Evolutionary conservation across 1,140 invertebrate species (phyloP).

Genomic region (Nixonia krombeini): DNA sequence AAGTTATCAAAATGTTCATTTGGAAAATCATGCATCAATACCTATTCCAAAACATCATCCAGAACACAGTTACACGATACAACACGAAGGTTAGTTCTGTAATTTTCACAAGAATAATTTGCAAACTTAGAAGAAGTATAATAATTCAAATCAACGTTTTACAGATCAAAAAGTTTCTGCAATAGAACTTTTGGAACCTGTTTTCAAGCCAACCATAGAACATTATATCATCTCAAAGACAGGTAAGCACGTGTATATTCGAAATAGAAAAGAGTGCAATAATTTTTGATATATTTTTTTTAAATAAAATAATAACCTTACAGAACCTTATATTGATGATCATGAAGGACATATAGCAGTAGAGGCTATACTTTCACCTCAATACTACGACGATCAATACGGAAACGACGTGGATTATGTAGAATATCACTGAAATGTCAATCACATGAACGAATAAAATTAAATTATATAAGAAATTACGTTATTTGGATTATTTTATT

Average conservation of each 20-base stretch:
- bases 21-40: constrained; percentile 49
- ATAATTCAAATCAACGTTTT: no score
- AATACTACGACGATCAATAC: constrained; percentile 39
- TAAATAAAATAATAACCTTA: not conserved
- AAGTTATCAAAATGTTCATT: constrained; percentile 59
- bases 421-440: constrained; percentile 19
- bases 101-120: no score
- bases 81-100: no score
- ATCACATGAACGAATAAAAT: not conserved
- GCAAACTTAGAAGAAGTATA: not conserved
- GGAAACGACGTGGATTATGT: constrained; percentile 45
- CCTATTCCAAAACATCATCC: constrained; percentile 42
- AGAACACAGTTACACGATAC: constrained; percentile 28
- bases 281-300: not conserved
- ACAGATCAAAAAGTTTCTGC: constrained; percentile 20
- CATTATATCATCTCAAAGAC: constrained; percentile 32
- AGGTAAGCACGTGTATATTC: constrained; percentile 40
- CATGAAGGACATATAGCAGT: constrained; percentile 28
- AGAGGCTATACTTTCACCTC: constrained; percentile 26
- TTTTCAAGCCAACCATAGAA: constrained; percentile 11
- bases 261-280: not conserved
- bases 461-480: constrained; percentile 4
- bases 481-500: constrained; percentile 18
- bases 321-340: constrained; percentile 36
- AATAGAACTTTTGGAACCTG: constrained; percentile 15